These are phyloP conservation scores for Rhombomys opimus DNA, from an alignment of 2,113 vertebrate species.

Conservation along the genomic window DNA sequence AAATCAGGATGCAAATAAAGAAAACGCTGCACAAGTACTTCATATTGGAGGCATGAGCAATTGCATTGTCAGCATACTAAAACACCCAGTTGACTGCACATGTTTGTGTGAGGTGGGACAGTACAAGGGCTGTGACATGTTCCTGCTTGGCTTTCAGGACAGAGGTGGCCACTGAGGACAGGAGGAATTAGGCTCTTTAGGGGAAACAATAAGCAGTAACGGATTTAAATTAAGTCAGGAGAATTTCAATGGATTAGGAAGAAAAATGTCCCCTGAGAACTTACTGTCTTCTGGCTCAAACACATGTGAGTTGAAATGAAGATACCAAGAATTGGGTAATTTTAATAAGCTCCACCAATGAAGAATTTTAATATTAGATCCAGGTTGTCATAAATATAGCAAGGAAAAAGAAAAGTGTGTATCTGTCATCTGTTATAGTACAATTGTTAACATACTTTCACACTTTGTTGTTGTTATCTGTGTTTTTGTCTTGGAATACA, in stretches of 20 bases:
- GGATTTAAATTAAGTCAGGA: slow-evolving; percentile 51
- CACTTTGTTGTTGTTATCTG: not conserved
- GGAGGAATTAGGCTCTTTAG: not conserved
- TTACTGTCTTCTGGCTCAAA: slow-evolving; percentile 59
- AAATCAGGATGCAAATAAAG: not conserved
- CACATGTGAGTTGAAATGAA: slow-evolving; percentile 5
- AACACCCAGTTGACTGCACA: not conserved
- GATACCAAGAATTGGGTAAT: slow-evolving; percentile 52
- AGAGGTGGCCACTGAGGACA: not conserved
- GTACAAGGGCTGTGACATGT: not conserved
- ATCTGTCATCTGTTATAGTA: not conserved
- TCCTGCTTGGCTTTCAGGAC: not conserved
- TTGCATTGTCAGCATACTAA: not conserved
- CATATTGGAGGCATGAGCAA: not conserved
- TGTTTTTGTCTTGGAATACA: not conserved
- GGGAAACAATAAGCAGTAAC: slow-evolving; percentile 5
- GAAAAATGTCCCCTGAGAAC: slow-evolving; percentile 55
- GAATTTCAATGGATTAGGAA: slow-evolving; percentile 55
- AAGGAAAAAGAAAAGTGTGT: not conserved
- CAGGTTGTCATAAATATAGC: not conserved
- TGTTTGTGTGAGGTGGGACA: not conserved
- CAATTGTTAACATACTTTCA: not conserved
- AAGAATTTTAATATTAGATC: not conserved
- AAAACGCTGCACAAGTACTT: slow-evolving; percentile 33
- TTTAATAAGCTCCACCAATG: slow-evolving; percentile 38